Evolutionary conservation across 2,113 vertebrate species (phyloP), one percentile per base, ranked within the genome.

Genomic region (Grantiella picta): DNA sequence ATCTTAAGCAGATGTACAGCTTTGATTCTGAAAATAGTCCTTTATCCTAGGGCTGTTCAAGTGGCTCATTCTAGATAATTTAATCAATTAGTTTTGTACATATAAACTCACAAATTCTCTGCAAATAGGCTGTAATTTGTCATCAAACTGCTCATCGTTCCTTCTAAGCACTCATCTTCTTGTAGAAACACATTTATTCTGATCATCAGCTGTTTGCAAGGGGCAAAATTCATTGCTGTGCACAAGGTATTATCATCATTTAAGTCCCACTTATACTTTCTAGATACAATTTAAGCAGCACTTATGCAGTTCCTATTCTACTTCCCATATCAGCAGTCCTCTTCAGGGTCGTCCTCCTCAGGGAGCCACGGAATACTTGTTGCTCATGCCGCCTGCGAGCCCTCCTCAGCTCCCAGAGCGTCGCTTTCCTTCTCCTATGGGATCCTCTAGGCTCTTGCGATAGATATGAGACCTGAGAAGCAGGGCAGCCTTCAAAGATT

Each of bases 401-500:
- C 23, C 3, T 87, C 78, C 66, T 69, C 87, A 94, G 80, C 85
- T 96, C 92, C 82, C 76, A 88, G 71, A 92, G 73, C 0, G 1
- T 47, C 1, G 5, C 24, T 93, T 88, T 77, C 71, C 79, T 78
- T 92, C 92, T 90, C 88, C 82, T 70, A 28, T 54, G 85, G 90
- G 66, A 69, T 82, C 35, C 16, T 86, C 76, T 63, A 80, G 86
- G 76, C 73, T 95, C 88, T 88, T 78, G 95, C 0, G 2, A 72
- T 63, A 86, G 63, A 20, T 59, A 54, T 12, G 79, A 92, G 76
- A 90, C 90, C 88, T 83, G 86, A 92, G 94, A 66, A 95, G 87
- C 88, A 61, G 38, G 71, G 71, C 70, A 94, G 85, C 61, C 95
- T 91, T 93, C 87, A 68, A 71, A 93, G 78, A 50, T 94, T 88